Conservation (phyloP, 2,888 invertebrate genomes). For the Mesochorus sp. region DNA sequence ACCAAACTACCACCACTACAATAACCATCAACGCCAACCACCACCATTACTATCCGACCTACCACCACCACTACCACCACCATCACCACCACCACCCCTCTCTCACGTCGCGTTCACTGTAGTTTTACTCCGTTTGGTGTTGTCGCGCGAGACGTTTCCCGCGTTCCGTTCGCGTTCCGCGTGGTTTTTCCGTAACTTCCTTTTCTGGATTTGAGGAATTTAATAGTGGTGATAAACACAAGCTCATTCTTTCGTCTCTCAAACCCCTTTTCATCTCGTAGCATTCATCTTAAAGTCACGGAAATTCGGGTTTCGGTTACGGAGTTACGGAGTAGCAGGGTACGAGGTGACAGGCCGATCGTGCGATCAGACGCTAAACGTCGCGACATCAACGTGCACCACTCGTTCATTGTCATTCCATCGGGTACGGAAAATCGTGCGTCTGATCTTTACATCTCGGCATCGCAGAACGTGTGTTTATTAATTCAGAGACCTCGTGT, state of each 20-base stretch:
- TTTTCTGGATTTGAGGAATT: slow-evolving; percentile 39
- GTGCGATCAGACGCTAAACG: slow-evolving; percentile 16
- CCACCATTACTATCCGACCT: slow-evolving; percentile 43
- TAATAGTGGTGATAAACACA: slow-evolving; percentile 22
- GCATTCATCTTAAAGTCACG: not conserved
- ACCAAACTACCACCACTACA: slow-evolving; percentile 23
- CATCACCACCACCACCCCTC: slow-evolving; percentile 52
- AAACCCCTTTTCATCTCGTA: not conserved
- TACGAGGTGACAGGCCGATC: not conserved
- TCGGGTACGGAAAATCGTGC: slow-evolving; percentile 46
- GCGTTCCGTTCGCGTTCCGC: slow-evolving; percentile 63
- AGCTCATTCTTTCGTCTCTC: not conserved
- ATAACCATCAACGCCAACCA: too few species aligned
- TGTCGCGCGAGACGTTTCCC: slow-evolving; percentile 66
- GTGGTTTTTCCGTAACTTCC: slow-evolving; percentile 49
- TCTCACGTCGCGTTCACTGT: slow-evolving; percentile 63
- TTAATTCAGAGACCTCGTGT: too few species aligned
- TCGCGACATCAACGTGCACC: slow-evolving; percentile 47
- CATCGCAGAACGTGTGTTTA: slow-evolving; percentile 45
- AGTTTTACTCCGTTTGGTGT: slow-evolving; percentile 66
- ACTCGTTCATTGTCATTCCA: slow-evolving; percentile 42
- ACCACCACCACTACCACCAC: slow-evolving; percentile 18
- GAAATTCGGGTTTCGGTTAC: slow-evolving; percentile 6
- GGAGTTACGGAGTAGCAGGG: not conserved
- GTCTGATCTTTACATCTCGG: slow-evolving; percentile 37